Evolutionary conservation across 2,888 invertebrate species (phyloP), one percentile per base, ranked within the genome.

Genomic region (Drosophila paramelanica): DNA sequence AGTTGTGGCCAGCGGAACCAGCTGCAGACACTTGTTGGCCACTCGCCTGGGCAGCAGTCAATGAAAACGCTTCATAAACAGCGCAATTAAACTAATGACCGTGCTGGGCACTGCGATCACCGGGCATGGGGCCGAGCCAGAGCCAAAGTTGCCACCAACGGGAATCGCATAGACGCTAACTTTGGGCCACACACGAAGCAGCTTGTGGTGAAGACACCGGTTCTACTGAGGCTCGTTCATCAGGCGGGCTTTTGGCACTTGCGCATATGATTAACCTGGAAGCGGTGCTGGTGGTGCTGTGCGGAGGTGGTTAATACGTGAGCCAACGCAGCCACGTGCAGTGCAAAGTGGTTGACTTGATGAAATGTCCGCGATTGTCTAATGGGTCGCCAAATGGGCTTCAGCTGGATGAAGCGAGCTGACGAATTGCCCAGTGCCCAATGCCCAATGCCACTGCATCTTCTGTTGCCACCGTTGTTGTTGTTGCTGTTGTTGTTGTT

Each of bases 21-120:
- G 62, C 68, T 68, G 73, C 56, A 73, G 53, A 67, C 73, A 73
- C 67, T 73, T 73, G 72, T 73, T 73, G 73, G 61, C 23, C 50
- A 50, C 39, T 47, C 25, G 55, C 17, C 25, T 46, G 51, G 49
- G 46, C 60, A 52, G 50, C 58, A 73, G 64, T 75, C 66, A 67
- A 66, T 77, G 77, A 69, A 73, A 75, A 75, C 62, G 79, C 73
- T 73, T 77, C 86, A 88, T 86, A 88, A 88, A 89, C 85, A 89
- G 83, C 70, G 81, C 89, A 78, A 88, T 88, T 89, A 89, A 86
- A 81, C 76, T 84, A 89, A 89, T 88, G 89, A 84, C 76, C 76
- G 73, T 79, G 82, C 73, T 72, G 58, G 67, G 74, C 45, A 49
- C 65, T 42, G 43, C 69, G 64, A 61, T 73, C 77, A 43, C 41